Base-by-base conservation (phyloP, 2,113 vertebrate species). In the Macroglossus sobrinus region DNA sequence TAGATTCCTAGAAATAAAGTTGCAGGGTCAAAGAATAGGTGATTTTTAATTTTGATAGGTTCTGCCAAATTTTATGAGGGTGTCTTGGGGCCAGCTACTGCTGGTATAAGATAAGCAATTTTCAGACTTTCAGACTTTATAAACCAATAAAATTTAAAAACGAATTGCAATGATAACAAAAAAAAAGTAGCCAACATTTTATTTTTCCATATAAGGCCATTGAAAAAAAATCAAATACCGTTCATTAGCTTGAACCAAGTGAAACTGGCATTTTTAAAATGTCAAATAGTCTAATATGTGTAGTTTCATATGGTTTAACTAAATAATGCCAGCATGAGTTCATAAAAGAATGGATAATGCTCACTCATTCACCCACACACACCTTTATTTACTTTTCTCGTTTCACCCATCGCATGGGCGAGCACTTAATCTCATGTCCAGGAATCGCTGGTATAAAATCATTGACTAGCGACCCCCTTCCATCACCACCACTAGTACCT, bases 111-210 rank as follows among this genome's bases (percentile, higher is more conserved):
- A 74, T 57, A 94, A 94, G 74, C 93, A 92, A 92, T 93, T 96
- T 93, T 35, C 12, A 94, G 63, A 81, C 69, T 84, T 85, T 72
- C 55, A 88, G 68, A 59, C 64, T 97, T 96, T 80, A 96, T 93
- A 96, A 95, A 89, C 61, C 69, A 97, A 89, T 93, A 87, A 97
- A 93, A 92, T 86, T 30, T 93, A 66, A 84, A 63, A 63, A 68
- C 18, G 85, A 82, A 90, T 45, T 53, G 61, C 71, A 7, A 30
- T 43, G 74, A 61, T 91, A 88, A 88, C 59, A 82, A 93, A n/a
- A 93, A 94, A 38, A 88, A 96, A 84, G 50, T 68, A 71, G 15
- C 40, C 94, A 95, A 40, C 53, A 84, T 85, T 96, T 92, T 94
- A 38, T 89, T 88, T 95, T 88, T 75, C 50, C 5, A 16, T 13